A percentile compares a stretch with the other conserved stretches of the same genome.
Evolutionary conservation across 2,113 vertebrate genomes (phyloP).

Genomic region (Osmerus eperlanus): DNA sequence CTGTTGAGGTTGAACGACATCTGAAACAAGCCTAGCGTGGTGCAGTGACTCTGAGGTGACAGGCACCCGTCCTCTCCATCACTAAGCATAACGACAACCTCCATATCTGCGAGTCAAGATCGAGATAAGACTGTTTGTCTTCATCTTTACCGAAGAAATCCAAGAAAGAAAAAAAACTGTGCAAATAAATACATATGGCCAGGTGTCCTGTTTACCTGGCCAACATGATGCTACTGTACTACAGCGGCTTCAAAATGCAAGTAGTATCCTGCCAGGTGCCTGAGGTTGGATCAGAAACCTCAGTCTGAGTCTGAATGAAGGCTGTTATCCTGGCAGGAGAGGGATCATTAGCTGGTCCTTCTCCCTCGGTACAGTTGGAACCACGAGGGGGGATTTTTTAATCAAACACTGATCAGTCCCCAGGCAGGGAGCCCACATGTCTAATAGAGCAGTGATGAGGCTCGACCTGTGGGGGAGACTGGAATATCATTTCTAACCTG

Average conservation of each 20-base stretch:
- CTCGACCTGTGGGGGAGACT: constrained; percentile 52
- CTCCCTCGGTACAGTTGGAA: constrained; percentile 37
- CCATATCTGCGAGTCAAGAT: not conserved
- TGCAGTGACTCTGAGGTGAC: not conserved
- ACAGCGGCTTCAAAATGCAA: not conserved
- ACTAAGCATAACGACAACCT: not conserved
- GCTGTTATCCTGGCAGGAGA: constrained; percentile 49
- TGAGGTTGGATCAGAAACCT: constrained; percentile 6
- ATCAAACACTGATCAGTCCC: constrained; percentile 55
- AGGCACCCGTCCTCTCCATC: not conserved
- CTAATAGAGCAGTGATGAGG: constrained; percentile 48
- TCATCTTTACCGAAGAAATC: not conserved
- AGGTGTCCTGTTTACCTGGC: no score
- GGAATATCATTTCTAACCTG: constrained; percentile 40
- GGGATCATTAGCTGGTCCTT: constrained; percentile 46
- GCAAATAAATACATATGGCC: no score
- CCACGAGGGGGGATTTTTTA: constrained; percentile 37
- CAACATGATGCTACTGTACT: not conserved
- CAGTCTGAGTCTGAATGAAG: constrained; percentile 4
- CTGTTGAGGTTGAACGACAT: constrained; percentile 28
- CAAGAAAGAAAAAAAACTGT: no score
- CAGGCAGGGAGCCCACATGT: constrained; percentile 32
- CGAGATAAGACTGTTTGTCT: not conserved
- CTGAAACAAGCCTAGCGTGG: not conserved
- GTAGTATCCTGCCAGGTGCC: not conserved